Conservation (phyloP, 35 echinoderm and acorn worm species). For the Chiridota heheva region DNA sequence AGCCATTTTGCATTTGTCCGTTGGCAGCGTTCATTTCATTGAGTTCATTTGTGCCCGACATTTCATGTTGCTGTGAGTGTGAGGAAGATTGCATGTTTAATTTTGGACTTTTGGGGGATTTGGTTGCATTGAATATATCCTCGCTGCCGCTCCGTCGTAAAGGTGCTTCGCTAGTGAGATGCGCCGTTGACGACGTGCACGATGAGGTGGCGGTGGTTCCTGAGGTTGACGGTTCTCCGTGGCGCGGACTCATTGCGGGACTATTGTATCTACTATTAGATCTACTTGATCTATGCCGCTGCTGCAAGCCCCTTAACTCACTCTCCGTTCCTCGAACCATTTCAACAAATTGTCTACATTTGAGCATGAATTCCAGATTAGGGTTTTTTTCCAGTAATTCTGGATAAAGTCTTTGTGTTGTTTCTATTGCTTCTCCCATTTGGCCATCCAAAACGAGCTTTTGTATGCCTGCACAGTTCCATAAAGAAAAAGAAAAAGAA, state of each 20-base stretch:
- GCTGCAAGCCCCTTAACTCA: constrained; percentile 74
- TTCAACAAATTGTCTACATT: constrained; percentile 99
- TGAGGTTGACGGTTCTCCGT: constrained; percentile 56
- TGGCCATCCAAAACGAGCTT: constrained; percentile 88
- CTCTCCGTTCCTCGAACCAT: constrained; percentile 98
- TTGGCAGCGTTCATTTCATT: constrained; percentile 79
- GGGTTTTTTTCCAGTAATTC: constrained; percentile 84
- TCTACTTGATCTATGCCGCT: constrained; percentile 59
- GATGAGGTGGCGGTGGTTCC: constrained; percentile 1
- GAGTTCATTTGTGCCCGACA: constrained; percentile 60
- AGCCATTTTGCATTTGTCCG: constrained; percentile 85
- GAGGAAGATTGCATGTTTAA: constrained; percentile 55
- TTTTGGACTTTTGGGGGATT: constrained; percentile 74
- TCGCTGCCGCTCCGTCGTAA: constrained; percentile 40
- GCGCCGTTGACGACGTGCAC: constrained; percentile 39
- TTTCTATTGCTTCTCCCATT: constrained; percentile 97
- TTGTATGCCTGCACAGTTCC: constrained; percentile 73
- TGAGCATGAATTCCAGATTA: constrained; percentile 98
- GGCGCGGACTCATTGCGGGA: constrained; percentile 91
- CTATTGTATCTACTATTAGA: constrained; percentile 76
- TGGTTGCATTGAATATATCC: constrained; percentile 49
- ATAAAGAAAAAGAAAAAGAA: constrained; percentile 4
- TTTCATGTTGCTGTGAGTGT: constrained; percentile 32
- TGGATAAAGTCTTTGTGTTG: constrained; percentile 91
- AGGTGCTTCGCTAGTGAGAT: constrained; percentile 46